These are phyloP conservation scores for Coremacera marginata DNA, from an alignment of 2,888 invertebrate species.

Conservation along the genomic window DNA sequence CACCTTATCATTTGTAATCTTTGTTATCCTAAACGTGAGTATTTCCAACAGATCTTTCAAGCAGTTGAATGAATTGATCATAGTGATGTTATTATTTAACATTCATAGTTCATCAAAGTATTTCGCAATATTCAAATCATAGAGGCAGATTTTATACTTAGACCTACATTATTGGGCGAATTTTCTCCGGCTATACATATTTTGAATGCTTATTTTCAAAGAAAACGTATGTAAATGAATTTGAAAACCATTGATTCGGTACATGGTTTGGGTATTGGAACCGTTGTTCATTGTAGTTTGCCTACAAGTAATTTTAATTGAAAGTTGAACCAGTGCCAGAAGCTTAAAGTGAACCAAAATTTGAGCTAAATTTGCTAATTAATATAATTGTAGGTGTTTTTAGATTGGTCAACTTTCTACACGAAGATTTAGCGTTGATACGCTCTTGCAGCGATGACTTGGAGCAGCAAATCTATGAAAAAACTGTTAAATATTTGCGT, in stretches of 20 bases:
- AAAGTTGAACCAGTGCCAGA: too few species aligned
- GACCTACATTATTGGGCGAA: too few species aligned
- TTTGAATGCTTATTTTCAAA: too few species aligned
- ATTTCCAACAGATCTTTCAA: too few species aligned
- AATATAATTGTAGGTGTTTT: not conserved
- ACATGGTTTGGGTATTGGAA: too few species aligned
- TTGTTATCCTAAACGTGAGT: not conserved
- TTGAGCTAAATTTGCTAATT: too few species aligned
- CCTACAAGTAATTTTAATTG: too few species aligned
- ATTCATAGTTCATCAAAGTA: conserved; percentile 27
- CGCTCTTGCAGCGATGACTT: conserved; percentile 47
- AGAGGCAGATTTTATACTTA: conserved; percentile 20
- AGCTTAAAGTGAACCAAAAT: too few species aligned
- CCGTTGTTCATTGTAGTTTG: too few species aligned
- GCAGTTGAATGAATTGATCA: not conserved
- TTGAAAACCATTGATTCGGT: too few species aligned
- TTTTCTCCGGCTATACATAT: too few species aligned
- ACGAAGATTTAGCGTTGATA: conserved; percentile 51
- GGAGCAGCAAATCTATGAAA: conserved; percentile 49
- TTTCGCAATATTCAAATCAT: conserved; percentile 49
- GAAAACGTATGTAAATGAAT: too few species aligned
- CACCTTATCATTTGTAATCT: conserved; percentile 42
- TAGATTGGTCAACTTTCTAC: conserved; percentile 46
- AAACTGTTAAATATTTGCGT: conserved; percentile 50
- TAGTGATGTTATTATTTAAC: conserved; percentile 32